Evolutionary conservation across 2,888 invertebrate genomes (phyloP), one percentile per base, ranked within the genome.

Genomic region (Mimumesa dahlbomi): DNA sequence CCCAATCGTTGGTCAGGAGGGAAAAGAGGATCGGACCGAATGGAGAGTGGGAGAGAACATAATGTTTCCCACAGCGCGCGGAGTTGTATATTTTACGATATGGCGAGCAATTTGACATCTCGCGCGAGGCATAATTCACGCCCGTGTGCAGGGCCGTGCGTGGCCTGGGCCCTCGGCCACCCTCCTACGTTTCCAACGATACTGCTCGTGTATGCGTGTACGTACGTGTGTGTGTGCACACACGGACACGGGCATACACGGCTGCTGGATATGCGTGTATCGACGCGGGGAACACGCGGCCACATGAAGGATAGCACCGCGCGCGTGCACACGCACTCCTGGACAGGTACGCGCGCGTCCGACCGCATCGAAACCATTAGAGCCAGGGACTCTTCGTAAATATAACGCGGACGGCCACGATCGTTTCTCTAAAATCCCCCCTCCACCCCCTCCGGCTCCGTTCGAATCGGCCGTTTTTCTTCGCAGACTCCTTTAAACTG

Each of bases 61-160:
- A 88, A 88, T 87, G 89, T 88, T 89, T 89, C 89, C 88, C 88
- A 89, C 89, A 88, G 88, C 84, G 88, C 85, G 87, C 80, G 86
- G 86, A 88, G 88, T 88, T 88, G 88, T 89, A 89, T 89, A 89
- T 89, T 89, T 89, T 89, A 89, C 88, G 89, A 89, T 89, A 89
- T 88, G 87, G 86, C 88, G 87, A 88, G 88, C 89, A 89, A 89
- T 89, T 89, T 89, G 89, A 89, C 89, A 89, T 89, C 88, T 89
- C 88, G 88, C 89, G 87, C 86, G 89, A 86, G 87, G 85, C 88
- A 89, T 89, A 89, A 89, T 89, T 89, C 89, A 89, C 88, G 87
- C 87, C 77, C 76, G 79, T 66, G 77, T 42, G 77, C 66, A 25
- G 65, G n/a, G 22, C 54, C 75, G 71, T 68, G 73, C 64, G 69